These are phyloP conservation scores for Daubentonia madagascariensis DNA, from an alignment of 2,113 vertebrate species.

Conservation along the genomic window DNA sequence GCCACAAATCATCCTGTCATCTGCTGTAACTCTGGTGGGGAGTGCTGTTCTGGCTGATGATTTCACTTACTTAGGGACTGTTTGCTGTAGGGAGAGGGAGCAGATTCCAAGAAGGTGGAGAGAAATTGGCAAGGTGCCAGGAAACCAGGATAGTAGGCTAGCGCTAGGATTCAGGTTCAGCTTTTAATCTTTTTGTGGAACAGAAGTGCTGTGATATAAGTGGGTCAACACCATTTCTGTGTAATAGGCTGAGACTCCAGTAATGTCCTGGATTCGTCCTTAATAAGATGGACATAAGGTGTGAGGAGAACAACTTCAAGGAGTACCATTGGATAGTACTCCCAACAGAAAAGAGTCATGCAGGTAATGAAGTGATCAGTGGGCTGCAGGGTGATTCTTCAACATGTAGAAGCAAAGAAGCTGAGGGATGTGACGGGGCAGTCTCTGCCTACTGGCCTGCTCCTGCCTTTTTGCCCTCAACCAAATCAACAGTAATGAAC, in stretches of 20 bases:
- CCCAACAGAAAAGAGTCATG: background rate
- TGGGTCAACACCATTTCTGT: background rate
- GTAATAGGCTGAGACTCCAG: background rate
- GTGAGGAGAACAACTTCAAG: background rate
- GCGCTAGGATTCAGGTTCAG: background rate
- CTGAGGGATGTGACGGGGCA: background rate
- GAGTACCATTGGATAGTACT: accelerated
- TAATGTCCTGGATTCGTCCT: background rate
- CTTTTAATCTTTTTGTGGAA: background rate
- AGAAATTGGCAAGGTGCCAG: background rate
- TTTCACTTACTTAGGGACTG: background rate
- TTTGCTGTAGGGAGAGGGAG: accelerated
- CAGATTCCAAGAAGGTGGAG: background rate
- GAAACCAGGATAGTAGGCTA: no score
- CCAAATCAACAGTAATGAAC: no score
- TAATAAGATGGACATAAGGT: background rate
- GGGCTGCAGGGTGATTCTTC: background rate
- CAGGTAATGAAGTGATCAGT: background rate
- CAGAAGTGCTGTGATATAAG: background rate
- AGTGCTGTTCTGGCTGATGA: background rate
- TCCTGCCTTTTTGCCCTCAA: background rate
- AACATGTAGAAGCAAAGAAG: background rate
- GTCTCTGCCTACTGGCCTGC: accelerated
- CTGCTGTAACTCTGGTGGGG: background rate
- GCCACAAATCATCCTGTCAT: background rate